Evolutionary conservation across 2,113 vertebrate genomes (phyloP).

Genomic region (Cacatua alba): DNA sequence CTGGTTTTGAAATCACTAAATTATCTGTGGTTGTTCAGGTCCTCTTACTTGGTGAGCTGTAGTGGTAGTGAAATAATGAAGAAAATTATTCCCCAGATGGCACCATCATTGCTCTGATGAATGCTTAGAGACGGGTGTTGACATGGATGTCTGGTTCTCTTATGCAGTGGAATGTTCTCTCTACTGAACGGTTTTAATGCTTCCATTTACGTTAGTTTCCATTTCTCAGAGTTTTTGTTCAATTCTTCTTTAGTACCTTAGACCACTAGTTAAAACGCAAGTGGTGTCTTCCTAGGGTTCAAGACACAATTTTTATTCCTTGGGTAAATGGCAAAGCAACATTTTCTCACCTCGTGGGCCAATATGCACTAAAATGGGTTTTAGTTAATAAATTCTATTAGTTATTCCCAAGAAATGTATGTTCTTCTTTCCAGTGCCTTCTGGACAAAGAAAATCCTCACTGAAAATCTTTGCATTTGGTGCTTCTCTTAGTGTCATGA

Average conservation of each 20-base stretch:
- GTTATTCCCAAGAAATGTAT: background rate
- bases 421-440: background rate
- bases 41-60: background rate
- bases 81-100: background rate
- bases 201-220: background rate
- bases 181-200: background rate
- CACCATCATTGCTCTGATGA: background rate
- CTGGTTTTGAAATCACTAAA: background rate
- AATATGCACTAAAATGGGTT: background rate
- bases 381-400: background rate
- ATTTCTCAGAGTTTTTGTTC: background rate
- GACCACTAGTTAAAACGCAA: background rate
- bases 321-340: background rate
- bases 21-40: background rate
- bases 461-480: background rate
- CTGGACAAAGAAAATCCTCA: background rate
- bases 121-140: background rate
- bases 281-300: background rate
- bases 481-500: background rate
- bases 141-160: background rate
- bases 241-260: background rate
- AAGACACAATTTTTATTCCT: background rate
- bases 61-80: background rate
- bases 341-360: background rate
- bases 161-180: background rate